Percentiles rank a stretch among this genome's conserved stretches.
These are phyloP conservation scores for Tridacna crocea DNA, from an alignment of 2,888 invertebrate species.

Conservation along the genomic window DNA sequence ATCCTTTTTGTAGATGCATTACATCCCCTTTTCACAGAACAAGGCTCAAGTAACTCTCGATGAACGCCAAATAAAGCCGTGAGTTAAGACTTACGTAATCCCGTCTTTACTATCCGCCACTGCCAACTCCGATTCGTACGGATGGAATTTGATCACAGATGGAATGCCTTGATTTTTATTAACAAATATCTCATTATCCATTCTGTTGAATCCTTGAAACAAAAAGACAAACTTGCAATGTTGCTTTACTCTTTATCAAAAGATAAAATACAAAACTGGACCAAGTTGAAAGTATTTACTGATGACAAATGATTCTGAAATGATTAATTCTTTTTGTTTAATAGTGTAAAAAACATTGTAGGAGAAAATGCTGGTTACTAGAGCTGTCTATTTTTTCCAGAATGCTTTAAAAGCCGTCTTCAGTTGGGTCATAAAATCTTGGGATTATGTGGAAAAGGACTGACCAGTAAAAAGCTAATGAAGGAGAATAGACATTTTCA, in stretches of 20 bases:
- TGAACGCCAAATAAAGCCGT: too few relatives aligned
- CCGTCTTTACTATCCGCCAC: conserved; percentile 92
- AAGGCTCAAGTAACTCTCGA: too few relatives aligned
- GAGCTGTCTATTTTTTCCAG: neutral
- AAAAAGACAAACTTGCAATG: neutral
- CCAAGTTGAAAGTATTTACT: too few relatives aligned
- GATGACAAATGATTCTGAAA: too few relatives aligned
- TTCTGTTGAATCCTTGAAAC: conserved; percentile 86
- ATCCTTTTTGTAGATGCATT: too few relatives aligned
- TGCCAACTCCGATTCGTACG: conserved; percentile 94
- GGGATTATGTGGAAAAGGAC: too few relatives aligned
- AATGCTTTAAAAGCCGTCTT: neutral
- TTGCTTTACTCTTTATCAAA: neutral
- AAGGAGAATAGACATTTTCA: too few relatives aligned
- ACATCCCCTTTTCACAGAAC: too few relatives aligned
- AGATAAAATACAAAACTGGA: too few relatives aligned
- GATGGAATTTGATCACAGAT: conserved; percentile 92
- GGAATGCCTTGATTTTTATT: conserved; percentile 92
- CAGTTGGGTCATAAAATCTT: too few relatives aligned
- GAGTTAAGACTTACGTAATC: conserved; percentile 87
- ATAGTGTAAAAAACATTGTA: neutral
- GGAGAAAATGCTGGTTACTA: neutral
- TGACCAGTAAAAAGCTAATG: too few relatives aligned
- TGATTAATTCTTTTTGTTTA: too few relatives aligned
- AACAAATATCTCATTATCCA: conserved; percentile 94